phyloP scores from a whole-genome alignment of 2,888 invertebrate genomes.

The Ichneumon xanthorius region DNA sequence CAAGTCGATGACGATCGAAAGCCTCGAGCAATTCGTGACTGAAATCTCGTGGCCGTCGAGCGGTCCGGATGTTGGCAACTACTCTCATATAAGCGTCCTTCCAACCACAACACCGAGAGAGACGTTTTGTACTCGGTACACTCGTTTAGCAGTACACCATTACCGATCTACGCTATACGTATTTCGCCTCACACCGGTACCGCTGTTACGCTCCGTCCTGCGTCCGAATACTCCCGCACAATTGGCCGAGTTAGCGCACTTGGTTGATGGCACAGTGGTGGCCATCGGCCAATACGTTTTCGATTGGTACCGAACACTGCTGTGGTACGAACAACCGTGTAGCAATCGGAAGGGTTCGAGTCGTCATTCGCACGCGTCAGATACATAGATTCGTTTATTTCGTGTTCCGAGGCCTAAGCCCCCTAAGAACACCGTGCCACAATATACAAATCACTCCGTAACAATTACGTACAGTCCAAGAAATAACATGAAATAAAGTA shows the following conservation, averaged over 20 bases:
- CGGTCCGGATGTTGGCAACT: slow-evolving; percentile 67
- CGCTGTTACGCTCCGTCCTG: slow-evolving; percentile 14
- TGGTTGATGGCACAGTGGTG: slow-evolving; percentile 32
- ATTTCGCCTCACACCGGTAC: slow-evolving; percentile 3
- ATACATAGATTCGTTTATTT: too few relatives aligned
- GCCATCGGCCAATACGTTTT: neutral
- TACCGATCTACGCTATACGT: neutral
- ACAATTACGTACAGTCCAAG: too few relatives aligned
- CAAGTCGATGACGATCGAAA: slow-evolving; percentile 42
- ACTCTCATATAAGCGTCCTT: slow-evolving; percentile 64
- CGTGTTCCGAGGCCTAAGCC: too few relatives aligned
- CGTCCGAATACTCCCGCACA: slow-evolving; percentile 44
- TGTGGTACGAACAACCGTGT: neutral
- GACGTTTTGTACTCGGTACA: slow-evolving; percentile 34
- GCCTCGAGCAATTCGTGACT: slow-evolving; percentile 52
- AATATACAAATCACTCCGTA: too few relatives aligned
- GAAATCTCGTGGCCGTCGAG: slow-evolving; percentile 47
- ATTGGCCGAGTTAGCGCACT: slow-evolving; percentile 46
- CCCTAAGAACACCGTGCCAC: too few relatives aligned
- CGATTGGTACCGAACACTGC: neutral
- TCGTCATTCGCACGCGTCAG: neutral
- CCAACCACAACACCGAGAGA: slow-evolving; percentile 36
- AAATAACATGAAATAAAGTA: too few relatives aligned
- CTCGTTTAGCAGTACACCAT: slow-evolving; percentile 9
- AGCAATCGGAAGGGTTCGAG: neutral